Evolutionary conservation across 2,113 vertebrate species (phyloP), one percentile per base, ranked within the genome.

Genomic region (Acrocephalus kingi): DNA sequence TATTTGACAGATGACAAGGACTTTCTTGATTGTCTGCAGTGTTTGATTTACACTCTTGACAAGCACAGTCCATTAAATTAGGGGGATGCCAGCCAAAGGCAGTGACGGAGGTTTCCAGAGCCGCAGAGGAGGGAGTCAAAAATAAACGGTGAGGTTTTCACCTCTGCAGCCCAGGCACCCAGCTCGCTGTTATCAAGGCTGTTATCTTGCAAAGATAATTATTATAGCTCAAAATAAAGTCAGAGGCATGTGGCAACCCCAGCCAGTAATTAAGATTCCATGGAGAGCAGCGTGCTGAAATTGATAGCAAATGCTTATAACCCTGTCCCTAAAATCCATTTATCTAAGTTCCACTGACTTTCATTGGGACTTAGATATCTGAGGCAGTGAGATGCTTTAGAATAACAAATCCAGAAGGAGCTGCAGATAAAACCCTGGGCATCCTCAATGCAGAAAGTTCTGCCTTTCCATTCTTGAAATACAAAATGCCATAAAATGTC

Each of bases 11-110:
- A 92, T 89, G 90, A 95, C 90, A 89, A 96, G 80, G 90, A 81
- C 80, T 96, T 52, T 71, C 73, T 35, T 82, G 91, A 81, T 72
- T 81, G 52, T 95, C 91, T 81, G 68, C 85, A 87, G 85, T 12
- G 62, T 64, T 81, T 95, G 88, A 96, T 90, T 89, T 78, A 86
- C 56, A 61, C 61, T 41, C 91, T 9, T 56, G 94, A 97, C 89
- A 91, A 84, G 89, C 69, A 82, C 67, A 90, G 92, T 91, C 91
- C 78, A 95, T 95, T 95, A 94, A 89, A 89, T 84, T 33, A 90
- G 83, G 78, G 67, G 46, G 61, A 55, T 22, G 51, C 31, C 90
- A 86, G 63, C 61, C 84, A 80, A 81, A 90, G 92, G 24, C 18
- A 81, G 28, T 28, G 79, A 61, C 0, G 0, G 56, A 94, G 68